Conservation (phyloP, 2,888 invertebrate species). For the Rhamphomyia laevipes region DNA sequence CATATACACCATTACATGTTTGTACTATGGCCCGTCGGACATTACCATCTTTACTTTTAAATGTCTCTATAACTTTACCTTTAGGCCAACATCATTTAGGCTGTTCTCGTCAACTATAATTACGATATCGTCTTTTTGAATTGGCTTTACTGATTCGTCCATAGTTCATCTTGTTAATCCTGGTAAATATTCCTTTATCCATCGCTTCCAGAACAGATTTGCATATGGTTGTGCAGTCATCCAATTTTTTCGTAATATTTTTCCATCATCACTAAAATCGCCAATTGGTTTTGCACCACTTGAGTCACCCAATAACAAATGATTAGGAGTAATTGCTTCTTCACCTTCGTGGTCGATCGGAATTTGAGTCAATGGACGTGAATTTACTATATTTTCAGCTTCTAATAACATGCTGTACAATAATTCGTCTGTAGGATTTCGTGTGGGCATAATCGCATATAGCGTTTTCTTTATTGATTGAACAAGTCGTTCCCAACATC, state of each 20-base stretch:
- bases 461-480: conserved; percentile 14
- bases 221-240: conserved; percentile 11
- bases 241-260: conserved; percentile 12
- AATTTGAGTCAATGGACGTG: conserved; percentile 10
- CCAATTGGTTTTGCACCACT: conserved; percentile 13
- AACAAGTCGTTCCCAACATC: conserved; percentile 13
- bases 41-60: too few relatives aligned
- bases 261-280: conserved; percentile 8
- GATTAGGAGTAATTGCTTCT: conserved; percentile 20
- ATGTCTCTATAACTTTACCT: too few relatives aligned
- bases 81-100: too few relatives aligned
- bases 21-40: too few relatives aligned
- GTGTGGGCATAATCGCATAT: conserved; percentile 9
- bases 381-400: conserved; percentile 17
- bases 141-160: too few relatives aligned
- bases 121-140: too few relatives aligned
- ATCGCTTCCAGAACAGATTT: conserved; percentile 13
- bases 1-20: too few relatives aligned
- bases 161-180: too few relatives aligned
- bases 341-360: conserved; percentile 11
- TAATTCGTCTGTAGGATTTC: conserved; percentile 16
- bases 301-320: conserved; percentile 17
- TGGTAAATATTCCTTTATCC: too few relatives aligned
- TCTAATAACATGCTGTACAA: conserved; percentile 7
- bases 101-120: too few relatives aligned